A percentile compares a stretch with the other conserved stretches of the same genome.
phyloP scores from a whole-genome alignment of 2,113 vertebrate species.

The Crotalus helleri region DNA sequence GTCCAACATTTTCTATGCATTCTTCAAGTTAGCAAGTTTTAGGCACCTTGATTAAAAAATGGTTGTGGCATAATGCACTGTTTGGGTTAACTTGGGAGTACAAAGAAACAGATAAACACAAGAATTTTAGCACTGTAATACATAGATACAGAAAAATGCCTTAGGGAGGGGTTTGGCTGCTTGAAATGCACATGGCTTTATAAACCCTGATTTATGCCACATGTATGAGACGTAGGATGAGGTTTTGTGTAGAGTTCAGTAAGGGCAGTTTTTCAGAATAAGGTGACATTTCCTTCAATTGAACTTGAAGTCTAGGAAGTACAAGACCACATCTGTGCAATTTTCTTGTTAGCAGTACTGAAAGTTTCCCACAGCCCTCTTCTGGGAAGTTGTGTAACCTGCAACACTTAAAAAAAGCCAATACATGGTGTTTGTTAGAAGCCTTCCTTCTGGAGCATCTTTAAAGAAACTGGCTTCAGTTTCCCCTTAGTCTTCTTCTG shows the following conservation, averaged over 20 bases:
- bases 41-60: neutral
- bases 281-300: neutral
- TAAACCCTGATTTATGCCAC: neutral
- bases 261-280: neutral
- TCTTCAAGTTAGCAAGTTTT: neutral
- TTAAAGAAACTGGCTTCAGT: neutral
- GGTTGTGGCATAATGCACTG: neutral
- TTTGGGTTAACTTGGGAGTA: neutral
- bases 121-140: neutral
- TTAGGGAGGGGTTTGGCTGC: neutral
- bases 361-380: neutral
- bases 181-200: neutral
- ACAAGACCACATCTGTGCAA: neutral
- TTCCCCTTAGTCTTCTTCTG: neutral
- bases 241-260: neutral
- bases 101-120: neutral
- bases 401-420: neutral
- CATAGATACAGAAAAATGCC: neutral
- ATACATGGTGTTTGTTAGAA: neutral
- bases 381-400: neutral
- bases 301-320: neutral
- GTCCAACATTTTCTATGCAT: neutral
- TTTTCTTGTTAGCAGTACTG: neutral
- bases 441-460: neutral
- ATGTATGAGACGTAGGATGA: neutral